Conservation (phyloP, 2,113 vertebrate species). For the Neopipo cinnamomea region DNA sequence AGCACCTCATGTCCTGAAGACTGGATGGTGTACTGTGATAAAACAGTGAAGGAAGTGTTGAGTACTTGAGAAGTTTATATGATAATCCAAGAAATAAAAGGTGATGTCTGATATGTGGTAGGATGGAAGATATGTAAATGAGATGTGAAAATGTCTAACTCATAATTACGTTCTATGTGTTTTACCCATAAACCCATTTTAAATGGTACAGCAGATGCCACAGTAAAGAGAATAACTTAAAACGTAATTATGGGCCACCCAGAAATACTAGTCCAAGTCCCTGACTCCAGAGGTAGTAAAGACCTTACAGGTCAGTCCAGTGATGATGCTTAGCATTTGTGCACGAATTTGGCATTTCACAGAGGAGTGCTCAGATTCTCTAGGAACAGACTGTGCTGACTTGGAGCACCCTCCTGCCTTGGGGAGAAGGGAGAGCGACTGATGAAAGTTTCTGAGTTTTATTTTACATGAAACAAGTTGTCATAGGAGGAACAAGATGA, state of each 20-base stretch:
- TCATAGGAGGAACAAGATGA: neutral
- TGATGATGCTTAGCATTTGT: neutral
- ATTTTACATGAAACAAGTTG: neutral
- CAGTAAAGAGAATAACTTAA: neutral
- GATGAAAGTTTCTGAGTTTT: neutral
- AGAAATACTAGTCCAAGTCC: neutral
- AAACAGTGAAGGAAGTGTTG: neutral
- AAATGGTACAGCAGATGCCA: neutral
- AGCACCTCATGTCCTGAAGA: slow-evolving; percentile 8
- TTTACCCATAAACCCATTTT: neutral
- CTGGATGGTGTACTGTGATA: neutral
- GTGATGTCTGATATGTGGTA: neutral
- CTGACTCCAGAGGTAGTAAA: slow-evolving; percentile 21
- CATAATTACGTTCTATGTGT: neutral
- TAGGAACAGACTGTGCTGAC: slow-evolving; percentile 4
- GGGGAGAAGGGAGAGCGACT: neutral
- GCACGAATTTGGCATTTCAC: slow-evolving; percentile 2
- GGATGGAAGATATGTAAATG: neutral
- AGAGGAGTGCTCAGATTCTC: neutral
- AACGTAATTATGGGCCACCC: neutral
- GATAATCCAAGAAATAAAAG: slow-evolving; percentile 7
- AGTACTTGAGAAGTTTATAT: neutral
- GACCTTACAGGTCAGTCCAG: neutral
- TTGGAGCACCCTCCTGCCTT: neutral
- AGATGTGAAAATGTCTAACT: neutral